A percentile compares a stretch with the other conserved stretches of the same genome.
phyloP scores from a whole-genome alignment of 2,797 vertebrate genomes.

The Tarsius wallacei region DNA sequence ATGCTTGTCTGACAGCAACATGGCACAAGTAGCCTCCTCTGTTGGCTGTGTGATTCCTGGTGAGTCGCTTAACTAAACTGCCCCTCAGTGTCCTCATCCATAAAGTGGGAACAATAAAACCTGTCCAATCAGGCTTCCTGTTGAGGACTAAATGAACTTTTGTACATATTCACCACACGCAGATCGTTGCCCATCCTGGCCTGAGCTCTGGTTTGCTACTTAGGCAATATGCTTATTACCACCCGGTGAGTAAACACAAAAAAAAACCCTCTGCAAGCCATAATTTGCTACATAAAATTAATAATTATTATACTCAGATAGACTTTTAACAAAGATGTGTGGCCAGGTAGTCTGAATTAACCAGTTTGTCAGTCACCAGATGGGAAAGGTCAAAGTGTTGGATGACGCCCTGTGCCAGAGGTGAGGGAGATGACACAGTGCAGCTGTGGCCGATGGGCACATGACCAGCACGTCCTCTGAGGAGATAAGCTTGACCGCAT shows the following conservation, averaged over 20 bases:
- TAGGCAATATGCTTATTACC: background rate
- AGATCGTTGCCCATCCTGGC: background rate
- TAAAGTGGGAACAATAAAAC: conserved; percentile 37
- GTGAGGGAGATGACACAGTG: background rate
- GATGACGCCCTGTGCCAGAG: background rate
- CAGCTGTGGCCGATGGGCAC: too few relatives aligned
- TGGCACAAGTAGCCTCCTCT: background rate
- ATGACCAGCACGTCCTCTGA: background rate
- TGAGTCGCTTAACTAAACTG: background rate
- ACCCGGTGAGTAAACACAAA: background rate
- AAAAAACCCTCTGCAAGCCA: conserved; percentile 16
- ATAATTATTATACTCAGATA: background rate
- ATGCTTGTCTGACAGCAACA: background rate
- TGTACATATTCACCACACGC: background rate
- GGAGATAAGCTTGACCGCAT: background rate
- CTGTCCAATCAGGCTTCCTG: background rate
- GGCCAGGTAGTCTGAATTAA: background rate
- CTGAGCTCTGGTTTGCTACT: conserved; percentile 40
- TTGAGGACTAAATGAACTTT: conserved; percentile 41
- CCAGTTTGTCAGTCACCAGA: background rate
- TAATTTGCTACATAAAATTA: background rate
- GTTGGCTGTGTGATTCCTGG: background rate
- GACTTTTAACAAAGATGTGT: background rate
- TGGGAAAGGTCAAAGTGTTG: background rate
- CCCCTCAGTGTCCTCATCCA: background rate